Conservation (phyloP, 2,797 vertebrate genomes). For the Eutrigla gurnardus region DNA sequence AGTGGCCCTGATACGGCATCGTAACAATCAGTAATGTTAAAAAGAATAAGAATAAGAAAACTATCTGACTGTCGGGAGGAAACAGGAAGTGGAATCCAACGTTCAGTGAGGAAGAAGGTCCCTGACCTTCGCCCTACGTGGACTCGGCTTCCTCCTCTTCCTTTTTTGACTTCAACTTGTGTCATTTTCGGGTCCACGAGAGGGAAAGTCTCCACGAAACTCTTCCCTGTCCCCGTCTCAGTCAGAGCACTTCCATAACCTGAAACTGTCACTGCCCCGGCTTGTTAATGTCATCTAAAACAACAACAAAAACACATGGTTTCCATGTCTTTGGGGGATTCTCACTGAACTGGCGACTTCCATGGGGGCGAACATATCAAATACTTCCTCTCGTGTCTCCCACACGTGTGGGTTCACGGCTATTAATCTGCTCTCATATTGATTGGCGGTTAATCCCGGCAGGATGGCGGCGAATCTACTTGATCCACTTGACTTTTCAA, state of each 20-base stretch:
- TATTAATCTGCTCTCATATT: conserved; percentile 63
- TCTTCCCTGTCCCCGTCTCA: conserved; percentile 15
- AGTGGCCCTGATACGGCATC: too few species aligned
- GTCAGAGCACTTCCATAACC: conserved; percentile 29
- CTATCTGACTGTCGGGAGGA: background rate
- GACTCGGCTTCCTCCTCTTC: background rate
- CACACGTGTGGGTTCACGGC: conserved; percentile 19
- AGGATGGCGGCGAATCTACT: conserved; percentile 58
- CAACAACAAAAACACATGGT: background rate
- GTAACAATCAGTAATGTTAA: background rate
- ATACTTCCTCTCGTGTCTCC: background rate
- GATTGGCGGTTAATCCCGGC: conserved; percentile 63
- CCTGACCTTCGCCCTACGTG: background rate
- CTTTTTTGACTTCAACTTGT: background rate
- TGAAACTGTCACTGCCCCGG: conserved; percentile 47
- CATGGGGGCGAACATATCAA: background rate
- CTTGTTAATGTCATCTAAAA: conserved; percentile 13
- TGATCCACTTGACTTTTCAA: conserved; percentile 77
- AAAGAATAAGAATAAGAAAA: background rate
- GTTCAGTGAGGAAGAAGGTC: background rate
- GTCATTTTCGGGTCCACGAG: conserved; percentile 12
- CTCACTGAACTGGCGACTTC: background rate
- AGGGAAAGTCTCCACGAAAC: background rate
- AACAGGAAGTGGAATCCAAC: background rate
- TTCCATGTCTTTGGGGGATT: background rate